Base-by-base conservation (phyloP, 1,140 invertebrate species). In the Habropoda laboriosa region DNA sequence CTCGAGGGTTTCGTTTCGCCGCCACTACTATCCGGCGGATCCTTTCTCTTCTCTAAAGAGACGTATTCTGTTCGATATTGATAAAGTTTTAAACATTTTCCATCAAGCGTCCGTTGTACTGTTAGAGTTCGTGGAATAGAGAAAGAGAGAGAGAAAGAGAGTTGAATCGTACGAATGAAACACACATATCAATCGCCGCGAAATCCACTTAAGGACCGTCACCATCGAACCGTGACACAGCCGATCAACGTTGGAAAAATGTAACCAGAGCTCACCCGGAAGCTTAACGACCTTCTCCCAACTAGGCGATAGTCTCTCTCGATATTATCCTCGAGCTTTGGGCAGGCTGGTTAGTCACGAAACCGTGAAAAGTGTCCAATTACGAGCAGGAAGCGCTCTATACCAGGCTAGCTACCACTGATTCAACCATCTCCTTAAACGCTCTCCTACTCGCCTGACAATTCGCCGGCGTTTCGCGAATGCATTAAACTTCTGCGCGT, bases 21-120 rank as follows among this genome's bases (percentile, higher is more conserved):
- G 12, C 85, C 91, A 82, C 92, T 93, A 67, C 93, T 95, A 88
- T 96, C 96, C 86, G 96, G 95, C 6, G 96, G 96, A 89, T 98
- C 97, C 95, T 97, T 97, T 89, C 97, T 96, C 94, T 97, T 97
- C 94, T 97, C 97, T 96, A 94, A 68, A 93, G 94, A 92, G 88
- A 92, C 90, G 89, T 92, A 93, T 92, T 93, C 92, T 93, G 85
- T 75, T 89, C 76, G 90, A 89, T 92, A 90, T 88, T 86, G 79
- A 90, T 88, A 90, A 58, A 76, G 85, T 35, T 60, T 42, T 58
- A 72, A 57, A 60, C 24, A 32, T 49, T 42, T 10, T 21, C 55
- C 45, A 2, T 21, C 6, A 53, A 24, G 38, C 32, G 21, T 66
- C 24, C 55, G 42, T 67, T 51, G 51, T 27, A 38, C 47, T 24